A percentile compares a stretch with the other conserved stretches of the same genome.
Conservation (phyloP, 2,113 vertebrate species). For the Mastomys natalensis region DNA sequence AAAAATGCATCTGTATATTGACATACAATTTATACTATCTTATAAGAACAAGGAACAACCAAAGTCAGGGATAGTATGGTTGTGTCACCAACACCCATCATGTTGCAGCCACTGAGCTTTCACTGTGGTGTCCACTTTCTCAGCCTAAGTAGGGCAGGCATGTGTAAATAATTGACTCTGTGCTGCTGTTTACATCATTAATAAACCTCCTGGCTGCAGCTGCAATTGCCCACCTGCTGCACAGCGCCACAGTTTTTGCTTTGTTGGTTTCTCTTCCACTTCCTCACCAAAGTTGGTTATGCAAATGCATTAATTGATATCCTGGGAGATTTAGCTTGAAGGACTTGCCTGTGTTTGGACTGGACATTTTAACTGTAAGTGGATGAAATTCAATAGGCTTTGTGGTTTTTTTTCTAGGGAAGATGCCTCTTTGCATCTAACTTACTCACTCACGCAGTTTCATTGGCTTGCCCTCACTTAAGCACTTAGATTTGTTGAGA, state of each 20-base stretch:
- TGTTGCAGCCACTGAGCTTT: neutral
- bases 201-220: neutral
- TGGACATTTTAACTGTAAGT: neutral
- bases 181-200: constrained; percentile 70
- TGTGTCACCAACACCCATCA: neutral
- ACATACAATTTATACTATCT: neutral
- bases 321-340: constrained; percentile 24
- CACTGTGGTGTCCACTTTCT: neutral
- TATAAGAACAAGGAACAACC: constrained; percentile 1
- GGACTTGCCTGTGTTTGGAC: neutral
- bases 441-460: neutral
- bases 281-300: constrained; percentile 8
- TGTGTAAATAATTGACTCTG: constrained; percentile 75
- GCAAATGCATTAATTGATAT: constrained; percentile 1
- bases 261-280: constrained; percentile 7
- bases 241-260: constrained; percentile 1
- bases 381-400: constrained; percentile 31
- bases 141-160: constrained; percentile 9
- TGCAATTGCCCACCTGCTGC: neutral
- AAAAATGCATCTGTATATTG: neutral
- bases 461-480: constrained; percentile 7
- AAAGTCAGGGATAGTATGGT: neutral
- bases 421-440: constrained; percentile 45
- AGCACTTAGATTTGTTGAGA: constrained; percentile 37
- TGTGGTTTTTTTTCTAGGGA: neutral